phyloP scores from a whole-genome alignment of 2,113 vertebrate genomes.

The Orientallactaga bullata region DNA sequence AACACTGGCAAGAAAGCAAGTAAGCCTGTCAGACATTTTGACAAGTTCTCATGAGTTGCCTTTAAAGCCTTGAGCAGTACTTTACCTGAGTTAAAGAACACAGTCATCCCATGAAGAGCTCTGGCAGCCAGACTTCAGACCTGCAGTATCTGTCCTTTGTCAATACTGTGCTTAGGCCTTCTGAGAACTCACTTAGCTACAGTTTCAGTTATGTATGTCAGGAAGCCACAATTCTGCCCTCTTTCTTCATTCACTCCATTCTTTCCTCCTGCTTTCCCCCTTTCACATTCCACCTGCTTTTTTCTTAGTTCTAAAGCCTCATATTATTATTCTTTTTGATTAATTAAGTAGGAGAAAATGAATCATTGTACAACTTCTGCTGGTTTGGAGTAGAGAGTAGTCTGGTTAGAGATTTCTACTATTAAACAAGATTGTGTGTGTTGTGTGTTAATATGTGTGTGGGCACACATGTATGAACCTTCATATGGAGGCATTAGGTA shows the following conservation, averaged over 20 bases:
- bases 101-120: background rate
- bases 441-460: no score
- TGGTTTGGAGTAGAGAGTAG: background rate
- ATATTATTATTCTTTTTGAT: background rate
- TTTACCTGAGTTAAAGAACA: background rate
- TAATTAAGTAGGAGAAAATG: background rate
- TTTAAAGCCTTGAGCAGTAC: conserved; percentile 12
- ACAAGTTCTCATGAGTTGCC: background rate
- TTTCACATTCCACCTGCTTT: no score
- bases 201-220: background rate
- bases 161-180: background rate
- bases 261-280: no score
- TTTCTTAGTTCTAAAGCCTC: background rate
- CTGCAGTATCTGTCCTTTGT: background rate
- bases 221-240: background rate
- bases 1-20: background rate
- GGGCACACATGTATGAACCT: no score
- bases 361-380: background rate
- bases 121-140: background rate
- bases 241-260: accelerated
- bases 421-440: background rate
- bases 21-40: background rate
- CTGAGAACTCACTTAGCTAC: background rate
- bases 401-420: conserved; percentile 30
- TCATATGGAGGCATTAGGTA: no score